phyloP scores from a whole-genome alignment of 92 coral and sea anemone genomes.

The Bergia puertoricense region DNA sequence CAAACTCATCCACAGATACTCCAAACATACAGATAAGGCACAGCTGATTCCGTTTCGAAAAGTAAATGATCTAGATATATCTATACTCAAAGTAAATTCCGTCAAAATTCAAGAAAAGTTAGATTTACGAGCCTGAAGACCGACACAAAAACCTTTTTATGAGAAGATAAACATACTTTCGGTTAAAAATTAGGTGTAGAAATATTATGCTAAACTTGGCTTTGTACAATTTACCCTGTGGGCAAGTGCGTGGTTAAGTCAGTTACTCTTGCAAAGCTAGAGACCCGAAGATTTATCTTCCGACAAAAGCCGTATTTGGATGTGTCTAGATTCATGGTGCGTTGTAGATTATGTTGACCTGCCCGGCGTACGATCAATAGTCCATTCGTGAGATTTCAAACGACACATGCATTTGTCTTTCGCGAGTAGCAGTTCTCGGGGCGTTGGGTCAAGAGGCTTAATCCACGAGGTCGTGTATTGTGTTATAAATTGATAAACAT shows the following conservation, averaged over 20 bases:
- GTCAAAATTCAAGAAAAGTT: not conserved
- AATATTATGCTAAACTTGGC: not conserved
- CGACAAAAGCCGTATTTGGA: not conserved
- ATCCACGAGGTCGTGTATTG: slow-evolving; percentile 44
- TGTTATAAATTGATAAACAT: slow-evolving; percentile 34
- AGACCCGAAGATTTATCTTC: slow-evolving; percentile 6
- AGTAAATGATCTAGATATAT: not conserved
- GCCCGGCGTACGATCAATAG: not conserved
- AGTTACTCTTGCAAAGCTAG: not conserved
- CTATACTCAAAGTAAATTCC: slow-evolving; percentile 9
- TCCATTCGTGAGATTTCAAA: slow-evolving; percentile 11
- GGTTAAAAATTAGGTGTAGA: not conserved
- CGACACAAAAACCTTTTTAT: not conserved
- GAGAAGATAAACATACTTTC: slow-evolving; percentile 4
- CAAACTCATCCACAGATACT: not conserved
- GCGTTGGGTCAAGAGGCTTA: slow-evolving; percentile 40
- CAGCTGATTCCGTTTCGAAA: slow-evolving; percentile 20
- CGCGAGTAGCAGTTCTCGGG: slow-evolving; percentile 9
- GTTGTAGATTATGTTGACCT: not conserved
- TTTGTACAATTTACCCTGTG: not conserved
- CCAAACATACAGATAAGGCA: slow-evolving; percentile 32
- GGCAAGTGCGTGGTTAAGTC: slow-evolving; percentile 4
- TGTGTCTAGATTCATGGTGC: not conserved
- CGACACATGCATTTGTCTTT: slow-evolving; percentile 22
- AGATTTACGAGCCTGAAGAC: not conserved